Base-by-base conservation (phyloP, 1,140 invertebrate species). In the Cotesia glomerata region DNA sequence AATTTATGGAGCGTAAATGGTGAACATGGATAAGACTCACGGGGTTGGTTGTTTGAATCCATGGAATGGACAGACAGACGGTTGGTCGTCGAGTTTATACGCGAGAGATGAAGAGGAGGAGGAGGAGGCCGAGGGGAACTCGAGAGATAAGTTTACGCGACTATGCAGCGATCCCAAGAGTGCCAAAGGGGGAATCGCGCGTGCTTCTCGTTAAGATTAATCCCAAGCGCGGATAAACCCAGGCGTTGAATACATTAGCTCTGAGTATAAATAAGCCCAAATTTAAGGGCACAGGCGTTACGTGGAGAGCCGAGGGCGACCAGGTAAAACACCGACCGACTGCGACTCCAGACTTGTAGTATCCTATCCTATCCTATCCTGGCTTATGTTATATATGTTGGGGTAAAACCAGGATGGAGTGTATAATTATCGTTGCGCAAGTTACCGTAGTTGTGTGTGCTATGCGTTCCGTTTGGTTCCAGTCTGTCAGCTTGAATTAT, bases 401-500 rank as follows among this genome's bases (percentile, higher is more conserved):
- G 71, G 75, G 66, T 74, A 77, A 73, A 78, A 77, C 74, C 81
- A 82, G 80, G 78, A 81, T 82, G 81, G 77, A 85, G 84, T 82
- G 85, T 87, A 87, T 87, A 87, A 87, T 87, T 87, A 87, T 85
- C 83, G 84, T 82, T 83, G 82, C 75, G 80, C 83, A 84, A 86
- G 84, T 85, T 85, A 76, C 79, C 82, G 83, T 82, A 69, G 66
- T 71, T 71, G 74, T 71, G 62, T 65, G 82, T 80, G 66, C 68
- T 71, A 71, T 62, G 62, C 66, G 82, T 80, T 83, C 81, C 79
- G 80, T 84, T 87, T 81, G 83, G 85, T 86, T 86, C 85, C 85
- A 86, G 84, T 86, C 85, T 85, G 81, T 83, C 84, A 79, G 83
- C 80, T 86, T 86, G 85, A 87, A 87, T 87, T 86, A 87, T 86